Evolutionary conservation across 2,888 invertebrate genomes (phyloP), one percentile per base, ranked within the genome.

Genomic region (Epinotia demarniana): DNA sequence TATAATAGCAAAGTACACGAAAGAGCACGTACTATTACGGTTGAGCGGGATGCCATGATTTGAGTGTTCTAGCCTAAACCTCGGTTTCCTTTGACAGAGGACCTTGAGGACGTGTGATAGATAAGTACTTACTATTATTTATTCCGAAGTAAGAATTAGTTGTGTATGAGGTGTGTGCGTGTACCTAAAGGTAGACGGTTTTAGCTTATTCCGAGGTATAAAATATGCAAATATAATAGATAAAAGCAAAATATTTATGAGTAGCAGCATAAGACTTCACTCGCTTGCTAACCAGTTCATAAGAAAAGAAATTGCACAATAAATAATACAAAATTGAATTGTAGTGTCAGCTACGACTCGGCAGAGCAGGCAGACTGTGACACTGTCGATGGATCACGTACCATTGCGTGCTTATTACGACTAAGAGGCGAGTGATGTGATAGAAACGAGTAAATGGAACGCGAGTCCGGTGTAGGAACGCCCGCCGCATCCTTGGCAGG

Each of bases 401-500:
- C 58, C 23, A 75, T 61, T 60, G 70, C 70, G 60, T 33, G 46
- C 3, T 68, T 2, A 16, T 43, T 16, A 19, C 57, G 11, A 2
- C 1, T 11, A 33, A 16, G 16, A 57, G 18, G 39, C 9, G 16
- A 19, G 57, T 58, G 23, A 16, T n/a, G 19, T 43, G 43, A 60
- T 23, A 58, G 3, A 53, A 53, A 16, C 49, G 33, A 18, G 62
- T 58, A 64, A 63, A 9, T 11, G 23, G 43, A 75, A 71, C 43
- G 39, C 19, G 33, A 57, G 49, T 18, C n/a, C 8, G 9, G 53
- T 23, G 61, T 62, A 67, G 55, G 81, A 83, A 81, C 81, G 81
- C 83, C 83, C 80, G 84, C 81, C 80, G 76, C 78, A 80, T 77
- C 81, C 80, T 86, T 89, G 89, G 89, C 85, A 72, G 46, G 69